Evolutionary conservation across 2,888 invertebrate genomes (phyloP).

Genomic region (Sclerodermus sp.): DNA sequence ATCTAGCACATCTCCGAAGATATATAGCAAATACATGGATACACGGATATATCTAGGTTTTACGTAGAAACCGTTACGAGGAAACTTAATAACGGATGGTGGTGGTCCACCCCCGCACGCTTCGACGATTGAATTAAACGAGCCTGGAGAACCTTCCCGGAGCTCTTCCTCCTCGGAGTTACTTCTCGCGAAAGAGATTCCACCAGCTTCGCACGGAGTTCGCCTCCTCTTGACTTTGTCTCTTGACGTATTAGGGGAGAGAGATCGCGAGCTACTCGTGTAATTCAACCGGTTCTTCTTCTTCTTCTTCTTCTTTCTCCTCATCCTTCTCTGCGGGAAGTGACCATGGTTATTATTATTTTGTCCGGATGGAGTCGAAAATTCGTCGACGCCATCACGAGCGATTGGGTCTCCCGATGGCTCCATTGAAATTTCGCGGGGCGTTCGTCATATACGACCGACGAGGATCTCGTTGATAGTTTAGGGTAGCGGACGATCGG

Average conservation of each 20-base stretch:
- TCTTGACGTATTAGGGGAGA: background rate
- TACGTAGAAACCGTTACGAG: conserved; percentile 20
- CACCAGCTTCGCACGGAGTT: too few species aligned
- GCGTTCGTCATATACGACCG: conserved; percentile 31
- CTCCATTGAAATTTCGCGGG: conserved; percentile 30
- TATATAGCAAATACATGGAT: too few species aligned
- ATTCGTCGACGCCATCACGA: background rate
- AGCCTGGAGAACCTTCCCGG: conserved; percentile 1
- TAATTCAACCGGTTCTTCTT: too few species aligned
- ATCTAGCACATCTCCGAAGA: too few species aligned
- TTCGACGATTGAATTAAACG: conserved; percentile 30
- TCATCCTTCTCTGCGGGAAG: too few species aligned
- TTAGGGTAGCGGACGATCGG: conserved; percentile 11
- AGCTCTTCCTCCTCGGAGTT: too few species aligned
- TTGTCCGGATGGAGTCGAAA: too few species aligned
- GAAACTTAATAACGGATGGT: conserved; percentile 33
- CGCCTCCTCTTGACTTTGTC: too few species aligned
- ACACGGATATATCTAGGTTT: background rate
- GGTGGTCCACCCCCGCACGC: conserved; percentile 25
- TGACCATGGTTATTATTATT: too few species aligned
- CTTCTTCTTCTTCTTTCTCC: too few species aligned
- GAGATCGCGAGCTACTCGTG: background rate
- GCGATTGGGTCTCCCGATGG: background rate
- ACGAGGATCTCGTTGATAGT: conserved; percentile 16
- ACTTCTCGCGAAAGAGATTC: too few species aligned